Evolutionary conservation across 1,140 invertebrate genomes (phyloP).

Genomic region (Amyelois transitella): DNA sequence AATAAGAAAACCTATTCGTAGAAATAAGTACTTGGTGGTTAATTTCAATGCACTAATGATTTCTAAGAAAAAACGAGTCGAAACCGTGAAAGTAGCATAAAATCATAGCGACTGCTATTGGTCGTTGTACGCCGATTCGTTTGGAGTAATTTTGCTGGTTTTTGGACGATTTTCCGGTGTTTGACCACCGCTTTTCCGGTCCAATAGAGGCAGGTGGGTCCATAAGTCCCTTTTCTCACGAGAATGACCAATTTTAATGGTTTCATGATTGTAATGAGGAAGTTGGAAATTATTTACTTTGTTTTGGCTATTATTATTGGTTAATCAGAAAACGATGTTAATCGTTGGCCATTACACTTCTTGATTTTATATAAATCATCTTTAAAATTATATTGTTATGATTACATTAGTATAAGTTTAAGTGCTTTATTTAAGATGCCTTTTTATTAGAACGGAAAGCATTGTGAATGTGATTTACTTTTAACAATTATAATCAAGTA

Average conservation of each 20-base stretch:
- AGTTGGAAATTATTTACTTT: conserved; percentile 21
- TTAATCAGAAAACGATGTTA: neutral
- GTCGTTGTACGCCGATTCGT: conserved; percentile 48
- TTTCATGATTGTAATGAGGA: conserved; percentile 41
- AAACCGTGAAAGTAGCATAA: conserved; percentile 44
- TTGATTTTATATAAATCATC: neutral
- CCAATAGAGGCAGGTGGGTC: conserved; percentile 51
- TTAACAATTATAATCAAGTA: too few species aligned
- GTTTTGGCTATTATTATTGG: conserved; percentile 11
- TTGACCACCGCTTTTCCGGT: conserved; percentile 63
- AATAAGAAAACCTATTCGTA: conserved; percentile 18
- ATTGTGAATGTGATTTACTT: too few species aligned
- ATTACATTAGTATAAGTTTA: too few species aligned
- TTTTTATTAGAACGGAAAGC: too few species aligned
- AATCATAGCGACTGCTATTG: conserved; percentile 33
- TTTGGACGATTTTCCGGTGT: conserved; percentile 67
- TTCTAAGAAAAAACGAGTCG: conserved; percentile 29
- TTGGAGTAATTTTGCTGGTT: conserved; percentile 61
- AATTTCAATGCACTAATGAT: conserved; percentile 55
- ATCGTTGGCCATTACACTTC: neutral
- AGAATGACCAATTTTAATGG: conserved; percentile 44
- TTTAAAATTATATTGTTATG: neutral
- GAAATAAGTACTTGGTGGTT: conserved; percentile 27
- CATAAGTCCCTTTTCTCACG: conserved; percentile 54
- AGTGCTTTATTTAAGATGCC: too few species aligned